Base-by-base conservation (phyloP, 2,888 invertebrate species). In the Drosophila macrothrix region DNA sequence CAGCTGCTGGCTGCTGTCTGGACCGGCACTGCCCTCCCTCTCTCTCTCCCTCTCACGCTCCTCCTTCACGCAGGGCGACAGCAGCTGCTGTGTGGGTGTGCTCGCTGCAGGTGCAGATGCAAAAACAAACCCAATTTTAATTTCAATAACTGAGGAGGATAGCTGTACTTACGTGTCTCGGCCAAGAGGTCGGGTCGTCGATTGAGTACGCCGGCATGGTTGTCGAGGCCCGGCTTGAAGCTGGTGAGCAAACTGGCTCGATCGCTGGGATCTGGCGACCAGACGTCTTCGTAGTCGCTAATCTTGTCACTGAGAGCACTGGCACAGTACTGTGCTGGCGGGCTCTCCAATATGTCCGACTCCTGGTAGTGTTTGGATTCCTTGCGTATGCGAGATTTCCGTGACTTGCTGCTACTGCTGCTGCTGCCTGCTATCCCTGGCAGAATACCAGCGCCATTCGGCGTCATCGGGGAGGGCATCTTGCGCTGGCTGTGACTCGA, bases 251-350 rank as follows among this genome's bases (percentile, higher is more conserved):
- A 94, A 77, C 94, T 94, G 16, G 95, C 94, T 76, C 95, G 94
- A 72, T 94, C 94, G 93, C 84, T 93, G 85, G 80, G 95, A 74
- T 95, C 95, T 63, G 96, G 95, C 76, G 96, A 95, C 98, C 98
- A 98, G 84, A 98, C 96, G 92, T 98, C 98, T 94, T 98, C 98
- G 92, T 98, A 98, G 93, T 98, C 98, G 86, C 98, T 98, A 54
- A 97, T 96, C 94, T 98, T 98, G 92, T 98, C 98, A 75, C 97
- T 96, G 39, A 98, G 94, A 2, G 97, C 96, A 93, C 98, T 98
- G 84, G 97, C 95, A 92, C 97, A 98, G 91, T 98, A 98, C 61
- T 97, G 98, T 46, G 96, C 94, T 75, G 96, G 96, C 39, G 96
- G 96, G 63, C 97, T 97, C 93, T 97, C 97, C 79, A 97, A 94